Evolutionary conservation across 2,797 vertebrate species (phyloP).

Genomic region (Gobionotothen gibberifrons): DNA sequence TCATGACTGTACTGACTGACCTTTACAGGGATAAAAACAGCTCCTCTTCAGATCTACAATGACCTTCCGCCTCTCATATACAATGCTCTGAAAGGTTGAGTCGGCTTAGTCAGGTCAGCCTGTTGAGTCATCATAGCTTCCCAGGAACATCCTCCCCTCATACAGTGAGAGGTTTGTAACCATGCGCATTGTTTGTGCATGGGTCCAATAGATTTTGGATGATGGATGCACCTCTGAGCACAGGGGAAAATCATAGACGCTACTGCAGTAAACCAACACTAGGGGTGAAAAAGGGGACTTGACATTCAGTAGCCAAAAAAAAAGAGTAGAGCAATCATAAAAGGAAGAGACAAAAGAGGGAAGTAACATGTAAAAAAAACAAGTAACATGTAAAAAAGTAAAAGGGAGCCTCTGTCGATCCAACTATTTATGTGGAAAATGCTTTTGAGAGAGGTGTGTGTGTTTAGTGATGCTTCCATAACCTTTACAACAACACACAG

Average conservation of each 20-base stretch:
- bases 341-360: neutral
- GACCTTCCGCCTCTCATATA: conserved; percentile 28
- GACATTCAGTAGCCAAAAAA: neutral
- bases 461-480: neutral
- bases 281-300: neutral
- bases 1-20: conserved; percentile 1
- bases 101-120: conserved; percentile 29
- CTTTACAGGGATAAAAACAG: conserved; percentile 25
- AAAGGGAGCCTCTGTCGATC: neutral
- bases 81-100: conserved; percentile 33
- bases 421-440: neutral
- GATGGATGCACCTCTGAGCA: conserved; percentile 15
- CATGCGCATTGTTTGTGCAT: neutral
- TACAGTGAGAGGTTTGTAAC: neutral
- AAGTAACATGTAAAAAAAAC: no score
- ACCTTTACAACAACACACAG: neutral
- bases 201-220: conserved; percentile 17
- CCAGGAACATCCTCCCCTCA: conserved; percentile 8
- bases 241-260: neutral
- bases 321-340: neutral
- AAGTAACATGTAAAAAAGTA: no score
- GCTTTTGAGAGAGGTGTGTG: no score
- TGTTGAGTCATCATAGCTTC: conserved; percentile 49
- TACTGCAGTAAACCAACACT: neutral
- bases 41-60: conserved; percentile 22